These are phyloP conservation scores for Pocillopora damicornis DNA, from an alignment of 64 coral and sea anemone genomes.

Conservation along the genomic window DNA sequence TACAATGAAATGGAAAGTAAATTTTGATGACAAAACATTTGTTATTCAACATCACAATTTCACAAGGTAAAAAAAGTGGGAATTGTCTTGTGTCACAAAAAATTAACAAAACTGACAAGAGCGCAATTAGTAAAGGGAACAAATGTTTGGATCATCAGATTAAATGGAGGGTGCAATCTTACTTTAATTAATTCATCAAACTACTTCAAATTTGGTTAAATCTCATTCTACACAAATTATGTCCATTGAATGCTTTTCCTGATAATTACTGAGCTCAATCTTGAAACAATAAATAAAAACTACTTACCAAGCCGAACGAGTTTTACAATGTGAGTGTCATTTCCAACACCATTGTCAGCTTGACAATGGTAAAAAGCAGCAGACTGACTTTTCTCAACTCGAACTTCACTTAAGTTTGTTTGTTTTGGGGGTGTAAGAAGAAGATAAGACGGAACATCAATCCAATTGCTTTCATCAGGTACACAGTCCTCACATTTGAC, in stretches of 20 bases:
- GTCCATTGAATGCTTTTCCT: not conserved
- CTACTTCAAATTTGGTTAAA: too few species aligned
- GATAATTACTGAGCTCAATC: not conserved
- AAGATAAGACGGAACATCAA: not conserved
- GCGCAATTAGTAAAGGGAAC: too few species aligned
- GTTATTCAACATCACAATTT: not conserved
- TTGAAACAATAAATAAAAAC: not conserved
- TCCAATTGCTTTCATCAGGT: not conserved
- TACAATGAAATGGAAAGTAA: too few species aligned
- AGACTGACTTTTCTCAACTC: not conserved
- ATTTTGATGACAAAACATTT: not conserved
- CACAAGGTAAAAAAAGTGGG: not conserved
- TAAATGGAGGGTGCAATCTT: too few species aligned
- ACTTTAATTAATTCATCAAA: too few species aligned
- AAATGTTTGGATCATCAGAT: too few species aligned
- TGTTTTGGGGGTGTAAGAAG: not conserved
- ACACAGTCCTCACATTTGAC: not conserved
- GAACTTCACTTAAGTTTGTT: conserved; percentile 21
- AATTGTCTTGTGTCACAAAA: too few species aligned
- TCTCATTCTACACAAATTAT: too few species aligned
- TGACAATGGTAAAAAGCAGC: conserved; percentile 12
- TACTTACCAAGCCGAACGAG: conserved; percentile 30
- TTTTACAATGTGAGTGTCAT: not conserved
- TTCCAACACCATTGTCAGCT: conserved; percentile 17
- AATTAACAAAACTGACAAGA: too few species aligned